Evolutionary conservation across 2,888 invertebrate genomes (phyloP).

Genomic region (Caenorhabditis sinica): DNA sequence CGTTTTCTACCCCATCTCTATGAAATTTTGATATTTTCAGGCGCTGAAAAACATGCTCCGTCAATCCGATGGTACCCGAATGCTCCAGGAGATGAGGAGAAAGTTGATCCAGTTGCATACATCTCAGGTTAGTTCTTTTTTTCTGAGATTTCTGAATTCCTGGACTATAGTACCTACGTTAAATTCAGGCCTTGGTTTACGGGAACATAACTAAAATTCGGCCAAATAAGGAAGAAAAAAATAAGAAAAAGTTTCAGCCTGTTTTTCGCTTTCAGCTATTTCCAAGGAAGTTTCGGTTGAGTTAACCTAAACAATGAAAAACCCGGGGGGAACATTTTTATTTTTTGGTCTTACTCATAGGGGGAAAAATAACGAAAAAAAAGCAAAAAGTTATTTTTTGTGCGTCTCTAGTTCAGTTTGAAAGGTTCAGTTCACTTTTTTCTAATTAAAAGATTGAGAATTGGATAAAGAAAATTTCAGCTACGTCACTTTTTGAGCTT

Average conservation of each 20-base stretch:
- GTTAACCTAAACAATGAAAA: constrained; percentile 11
- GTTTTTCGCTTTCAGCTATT: background rate
- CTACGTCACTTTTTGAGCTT: background rate
- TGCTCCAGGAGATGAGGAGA: constrained; percentile 66
- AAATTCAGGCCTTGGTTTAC: too few species aligned
- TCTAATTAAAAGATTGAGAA: constrained; percentile 28
- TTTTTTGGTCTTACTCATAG: constrained; percentile 2
- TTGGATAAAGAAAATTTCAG: background rate
- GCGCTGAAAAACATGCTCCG: constrained; percentile 67
- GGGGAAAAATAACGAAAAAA: background rate
- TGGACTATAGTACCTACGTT: too few species aligned
- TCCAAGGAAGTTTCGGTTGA: background rate
- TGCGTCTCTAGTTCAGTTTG: too few species aligned
- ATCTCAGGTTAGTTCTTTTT: constrained; percentile 52
- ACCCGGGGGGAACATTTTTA: background rate
- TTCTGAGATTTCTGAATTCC: background rate
- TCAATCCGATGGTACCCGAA: constrained; percentile 62
- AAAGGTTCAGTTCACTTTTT: background rate
- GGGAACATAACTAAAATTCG: too few species aligned
- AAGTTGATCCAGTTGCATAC: constrained; percentile 67
- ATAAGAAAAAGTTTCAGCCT: background rate
- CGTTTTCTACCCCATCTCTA: background rate
- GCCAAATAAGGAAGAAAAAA: too few species aligned
- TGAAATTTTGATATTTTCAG: constrained; percentile 45
- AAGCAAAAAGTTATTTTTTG: constrained; percentile 21